Base-by-base conservation (phyloP, 2,888 invertebrate species). In the Ophion slaviceki region DNA sequence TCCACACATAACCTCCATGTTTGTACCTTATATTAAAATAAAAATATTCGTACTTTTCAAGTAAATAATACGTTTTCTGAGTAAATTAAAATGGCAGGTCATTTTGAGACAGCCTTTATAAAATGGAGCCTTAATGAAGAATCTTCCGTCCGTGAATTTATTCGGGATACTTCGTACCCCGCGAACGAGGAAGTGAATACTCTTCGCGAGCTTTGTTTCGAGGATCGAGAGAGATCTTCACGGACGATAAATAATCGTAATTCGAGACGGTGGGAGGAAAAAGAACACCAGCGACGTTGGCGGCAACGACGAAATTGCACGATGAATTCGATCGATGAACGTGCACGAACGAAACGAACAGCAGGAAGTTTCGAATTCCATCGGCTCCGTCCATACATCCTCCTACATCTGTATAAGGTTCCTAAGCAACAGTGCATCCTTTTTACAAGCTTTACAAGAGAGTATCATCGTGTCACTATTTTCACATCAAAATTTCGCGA, bases 301-400 rank as follows among this genome's bases (percentile, higher is more conserved):
- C 36, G 40, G 57, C 59, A 68, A 75, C 32, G 20, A 24, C n/a
- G 71, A 45, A 32, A n/a, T 10, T 62, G 11, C 68, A 81, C 20
- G 61, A 17, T 59, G 32, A 61, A 78, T 67, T 47, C 64, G 66
- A 67, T 67, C 59, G 64, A 20, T 36, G 32, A n/a, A 77, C 62
- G 61, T 36, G 45, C 14, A 28, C 72, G 64, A n/a, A 67, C 40
- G 59, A 71, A 64, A 74, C 45, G n/a, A 32, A 62, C 66, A 66
- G 70, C 85, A 85, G 76, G 76, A 85, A 80, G 82, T 82, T 82
- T 80, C 79, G 28, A 20, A 82, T 85, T 85, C 79, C 85, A 70
- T 75, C 28, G 53, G 20, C 36, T 24, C 66, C 78, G 20, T 68
- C 1, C 36, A 68, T 20, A 4, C 3, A 24, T 14, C 28, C 20